Evolutionary conservation across 2,888 invertebrate species (phyloP).

Genomic region (Hoplodrina blanda): DNA sequence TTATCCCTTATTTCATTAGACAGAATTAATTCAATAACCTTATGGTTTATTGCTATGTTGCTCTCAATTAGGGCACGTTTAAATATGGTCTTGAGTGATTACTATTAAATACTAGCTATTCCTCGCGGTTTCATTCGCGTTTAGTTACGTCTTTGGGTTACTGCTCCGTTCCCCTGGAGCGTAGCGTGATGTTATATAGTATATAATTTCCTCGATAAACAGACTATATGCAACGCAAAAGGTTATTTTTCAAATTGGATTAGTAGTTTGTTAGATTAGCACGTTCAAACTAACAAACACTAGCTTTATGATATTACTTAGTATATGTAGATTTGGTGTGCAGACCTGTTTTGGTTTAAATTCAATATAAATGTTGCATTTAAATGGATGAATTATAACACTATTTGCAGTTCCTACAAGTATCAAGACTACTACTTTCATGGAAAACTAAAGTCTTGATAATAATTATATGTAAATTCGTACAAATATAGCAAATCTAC

Average conservation of each 20-base stretch:
- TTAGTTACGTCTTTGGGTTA: no score
- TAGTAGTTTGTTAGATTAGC: no score
- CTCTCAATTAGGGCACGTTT: conserved; percentile 7
- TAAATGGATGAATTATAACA: not conserved
- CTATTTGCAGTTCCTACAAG: not conserved
- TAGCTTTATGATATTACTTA: no score
- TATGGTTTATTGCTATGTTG: conserved; percentile 13
- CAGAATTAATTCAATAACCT: conserved; percentile 16
- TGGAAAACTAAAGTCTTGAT: not conserved
- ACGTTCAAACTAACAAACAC: no score
- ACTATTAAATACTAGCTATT: not conserved
- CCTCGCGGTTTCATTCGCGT: no score
- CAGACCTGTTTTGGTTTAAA: no score
- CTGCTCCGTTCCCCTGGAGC: no score
- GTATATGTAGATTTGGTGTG: no score
- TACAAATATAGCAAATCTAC: conserved; percentile 64
- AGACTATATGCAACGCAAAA: no score
- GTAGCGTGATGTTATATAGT: no score
- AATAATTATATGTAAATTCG: conserved; percentile 16
- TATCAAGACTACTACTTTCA: not conserved
- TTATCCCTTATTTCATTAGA: conserved; percentile 12
- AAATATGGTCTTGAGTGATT: not conserved
- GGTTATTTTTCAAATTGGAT: no score
- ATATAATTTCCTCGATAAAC: not conserved
- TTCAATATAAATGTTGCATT: no score